These are phyloP conservation scores for Mobula hypostoma DNA, from an alignment of 2,113 vertebrate genomes.

Conservation along the genomic window DNA sequence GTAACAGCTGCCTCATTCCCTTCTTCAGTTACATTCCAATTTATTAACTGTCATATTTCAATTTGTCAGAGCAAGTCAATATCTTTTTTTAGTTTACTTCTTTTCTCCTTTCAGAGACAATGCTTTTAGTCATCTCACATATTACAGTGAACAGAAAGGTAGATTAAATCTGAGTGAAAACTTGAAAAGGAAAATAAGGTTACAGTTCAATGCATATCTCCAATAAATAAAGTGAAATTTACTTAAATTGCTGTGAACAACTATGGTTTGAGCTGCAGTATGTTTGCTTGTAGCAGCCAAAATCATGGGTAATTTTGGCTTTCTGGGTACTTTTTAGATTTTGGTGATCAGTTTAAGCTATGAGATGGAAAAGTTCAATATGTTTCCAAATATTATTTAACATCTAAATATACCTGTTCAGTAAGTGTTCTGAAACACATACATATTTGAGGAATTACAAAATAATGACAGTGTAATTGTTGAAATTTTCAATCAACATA, in stretches of 20 bases:
- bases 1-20: constrained; percentile 24
- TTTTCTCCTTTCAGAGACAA: not conserved
- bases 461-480: not conserved
- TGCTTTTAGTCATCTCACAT: not conserved
- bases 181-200: not conserved
- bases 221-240: not conserved
- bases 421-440: not conserved
- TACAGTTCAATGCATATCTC: not conserved
- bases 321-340: not conserved
- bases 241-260: not conserved
- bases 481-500: not conserved
- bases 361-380: not conserved
- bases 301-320: not conserved
- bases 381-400: not conserved
- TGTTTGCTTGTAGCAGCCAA: not conserved
- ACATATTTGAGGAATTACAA: not conserved
- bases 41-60: not conserved
- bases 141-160: not conserved
- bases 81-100: constrained; percentile 17
- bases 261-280: not conserved
- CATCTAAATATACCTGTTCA: not conserved
- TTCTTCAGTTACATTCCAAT: constrained; percentile 34
- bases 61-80: not conserved
- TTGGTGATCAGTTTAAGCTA: not conserved
- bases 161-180: not conserved